phyloP scores from a whole-genome alignment of 2,797 vertebrate genomes.

The Varecia variegata region DNA sequence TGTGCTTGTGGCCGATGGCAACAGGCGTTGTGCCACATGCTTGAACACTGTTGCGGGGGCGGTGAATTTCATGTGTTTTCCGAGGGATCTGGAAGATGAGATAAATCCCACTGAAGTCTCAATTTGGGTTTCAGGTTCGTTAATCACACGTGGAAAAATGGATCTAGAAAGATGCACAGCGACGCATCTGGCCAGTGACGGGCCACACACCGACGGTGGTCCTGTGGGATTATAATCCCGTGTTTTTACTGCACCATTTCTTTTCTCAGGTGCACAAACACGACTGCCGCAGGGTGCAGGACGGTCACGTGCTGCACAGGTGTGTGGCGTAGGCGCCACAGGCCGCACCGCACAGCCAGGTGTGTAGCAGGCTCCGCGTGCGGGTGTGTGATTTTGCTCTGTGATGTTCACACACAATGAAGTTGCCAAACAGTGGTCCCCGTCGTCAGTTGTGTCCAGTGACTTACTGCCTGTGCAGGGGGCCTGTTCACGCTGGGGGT shows the following conservation, averaged over 20 bases:
- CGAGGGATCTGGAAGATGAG: not conserved
- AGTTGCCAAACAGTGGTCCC: too few species aligned
- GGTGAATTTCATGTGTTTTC: not conserved
- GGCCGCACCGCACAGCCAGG: too few species aligned
- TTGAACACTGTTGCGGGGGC: not conserved
- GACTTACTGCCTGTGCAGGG: not conserved
- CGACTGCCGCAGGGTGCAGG: not conserved
- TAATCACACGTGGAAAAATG: not conserved
- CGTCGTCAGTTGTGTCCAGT: too few species aligned
- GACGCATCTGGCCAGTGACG: rapidly evolving
- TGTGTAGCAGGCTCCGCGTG: not conserved
- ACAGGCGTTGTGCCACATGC: not conserved
- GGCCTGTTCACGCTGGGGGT: not conserved
- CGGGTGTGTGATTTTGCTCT: not conserved
- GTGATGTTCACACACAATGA: not conserved
- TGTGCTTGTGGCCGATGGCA: too few species aligned
- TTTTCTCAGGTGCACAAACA: rapidly evolving
- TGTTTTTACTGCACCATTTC: not conserved
- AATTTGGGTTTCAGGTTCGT: not conserved
- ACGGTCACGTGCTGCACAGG: not conserved
- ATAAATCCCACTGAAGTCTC: not conserved
- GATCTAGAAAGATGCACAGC: not conserved
- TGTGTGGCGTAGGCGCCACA: too few species aligned
- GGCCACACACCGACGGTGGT: not conserved
- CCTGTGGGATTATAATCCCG: not conserved